These are phyloP conservation scores for Seladonia tumulorum DNA, from an alignment of 2,888 invertebrate genomes.

Conservation along the genomic window DNA sequence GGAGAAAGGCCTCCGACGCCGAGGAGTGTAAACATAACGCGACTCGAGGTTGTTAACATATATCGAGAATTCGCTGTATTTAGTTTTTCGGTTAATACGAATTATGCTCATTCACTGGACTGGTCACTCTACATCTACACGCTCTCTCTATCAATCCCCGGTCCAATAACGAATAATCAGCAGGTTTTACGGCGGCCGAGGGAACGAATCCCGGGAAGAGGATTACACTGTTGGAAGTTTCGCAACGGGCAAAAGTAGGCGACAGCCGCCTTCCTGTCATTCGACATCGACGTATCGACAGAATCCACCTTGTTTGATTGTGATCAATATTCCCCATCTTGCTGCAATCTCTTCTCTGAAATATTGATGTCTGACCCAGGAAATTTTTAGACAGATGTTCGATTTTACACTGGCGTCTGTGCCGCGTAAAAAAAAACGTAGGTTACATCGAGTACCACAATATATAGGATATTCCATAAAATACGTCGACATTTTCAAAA, in stretches of 20 bases:
- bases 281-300: slow-evolving; percentile 27
- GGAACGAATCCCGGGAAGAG: neutral
- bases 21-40: too few species aligned
- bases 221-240: slow-evolving; percentile 9
- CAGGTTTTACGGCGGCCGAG: neutral
- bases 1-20: too few species aligned
- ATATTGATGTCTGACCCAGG: neutral
- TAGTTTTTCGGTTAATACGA: neutral
- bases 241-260: neutral
- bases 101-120: neutral
- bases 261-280: neutral
- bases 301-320: neutral
- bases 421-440: neutral
- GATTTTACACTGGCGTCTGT: neutral
- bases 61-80: neutral
- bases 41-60: too few species aligned
- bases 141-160: neutral
- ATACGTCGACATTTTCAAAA: neutral
- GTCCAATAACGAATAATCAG: slow-evolving; percentile 2
- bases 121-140: neutral
- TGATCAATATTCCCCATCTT: slow-evolving; percentile 30
- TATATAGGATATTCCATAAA: neutral
- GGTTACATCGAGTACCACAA: neutral
- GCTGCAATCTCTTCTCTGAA: neutral
- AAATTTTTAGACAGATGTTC: neutral